Conservation (phyloP, 37 sponge, comb jelly and placozoan genomes). For the Agelas oroides region DNA sequence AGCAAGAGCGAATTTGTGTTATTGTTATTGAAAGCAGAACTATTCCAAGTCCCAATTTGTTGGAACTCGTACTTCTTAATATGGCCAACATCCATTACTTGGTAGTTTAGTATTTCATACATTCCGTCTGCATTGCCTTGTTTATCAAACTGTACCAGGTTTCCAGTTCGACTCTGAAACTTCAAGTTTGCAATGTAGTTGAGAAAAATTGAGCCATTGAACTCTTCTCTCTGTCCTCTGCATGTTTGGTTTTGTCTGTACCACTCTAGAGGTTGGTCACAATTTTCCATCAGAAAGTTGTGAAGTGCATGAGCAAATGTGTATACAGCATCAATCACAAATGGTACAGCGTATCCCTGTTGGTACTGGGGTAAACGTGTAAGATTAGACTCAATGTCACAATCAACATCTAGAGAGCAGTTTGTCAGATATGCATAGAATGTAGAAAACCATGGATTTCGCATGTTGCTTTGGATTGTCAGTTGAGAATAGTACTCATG, state of each 20-base stretch:
- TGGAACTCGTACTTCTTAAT: not conserved
- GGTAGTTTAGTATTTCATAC: slow-evolving; percentile 56
- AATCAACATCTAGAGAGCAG: not conserved
- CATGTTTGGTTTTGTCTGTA: slow-evolving; percentile 33
- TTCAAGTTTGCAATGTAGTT: slow-evolving; percentile 48
- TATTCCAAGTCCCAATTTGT: slow-evolving; percentile 49
- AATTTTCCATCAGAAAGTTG: slow-evolving; percentile 60
- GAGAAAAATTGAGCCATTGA: slow-evolving; percentile 33
- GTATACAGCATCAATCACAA: slow-evolving; percentile 83
- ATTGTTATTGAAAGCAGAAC: not conserved
- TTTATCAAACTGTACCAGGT: slow-evolving; percentile 45
- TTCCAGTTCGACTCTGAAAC: slow-evolving; percentile 50
- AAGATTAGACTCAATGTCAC: not conserved
- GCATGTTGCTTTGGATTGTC: slow-evolving; percentile 33
- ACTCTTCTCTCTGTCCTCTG: slow-evolving; percentile 6
- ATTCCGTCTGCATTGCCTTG: slow-evolving; percentile 30
- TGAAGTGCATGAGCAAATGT: slow-evolving; percentile 70
- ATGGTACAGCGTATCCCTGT: slow-evolving; percentile 52
- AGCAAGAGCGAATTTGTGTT: not conserved
- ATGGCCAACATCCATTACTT: not conserved
- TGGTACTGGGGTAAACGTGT: slow-evolving; percentile 6
- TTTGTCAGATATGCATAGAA: slow-evolving; percentile 32
- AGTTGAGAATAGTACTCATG: slow-evolving; percentile 52
- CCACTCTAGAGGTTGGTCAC: slow-evolving; percentile 35
- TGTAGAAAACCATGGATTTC: slow-evolving; percentile 67